phyloP scores from a whole-genome alignment of 2,113 vertebrate genomes.

The Formicarius rufipectus region DNA sequence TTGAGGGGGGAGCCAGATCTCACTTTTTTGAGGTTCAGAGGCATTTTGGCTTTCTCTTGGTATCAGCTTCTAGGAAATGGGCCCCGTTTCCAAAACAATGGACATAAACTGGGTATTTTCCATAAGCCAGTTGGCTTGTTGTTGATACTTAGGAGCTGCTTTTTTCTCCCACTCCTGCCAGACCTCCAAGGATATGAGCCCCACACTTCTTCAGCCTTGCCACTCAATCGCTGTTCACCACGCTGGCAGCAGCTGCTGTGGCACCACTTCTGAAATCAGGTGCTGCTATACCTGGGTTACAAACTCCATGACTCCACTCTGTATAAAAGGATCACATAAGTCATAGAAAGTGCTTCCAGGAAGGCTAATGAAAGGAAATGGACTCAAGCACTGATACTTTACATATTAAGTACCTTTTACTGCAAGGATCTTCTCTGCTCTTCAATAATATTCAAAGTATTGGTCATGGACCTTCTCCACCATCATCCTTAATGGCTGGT shows the following conservation, averaged over 20 bases:
- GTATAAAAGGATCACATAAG: background rate
- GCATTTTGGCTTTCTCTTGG: fast-evolving
- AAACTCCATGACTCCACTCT: background rate
- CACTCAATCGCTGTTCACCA: fast-evolving
- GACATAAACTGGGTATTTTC: background rate
- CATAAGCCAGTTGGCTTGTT: background rate
- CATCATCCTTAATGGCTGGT: background rate
- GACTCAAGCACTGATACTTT: background rate
- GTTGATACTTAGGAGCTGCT: background rate
- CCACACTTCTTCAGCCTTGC: background rate
- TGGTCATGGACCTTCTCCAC: background rate
- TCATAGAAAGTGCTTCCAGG: background rate
- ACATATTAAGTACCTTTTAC: background rate
- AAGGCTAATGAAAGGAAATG: constrained; percentile 38
- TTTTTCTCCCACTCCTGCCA: background rate
- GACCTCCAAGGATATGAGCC: background rate
- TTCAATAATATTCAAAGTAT: background rate
- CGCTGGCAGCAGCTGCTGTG: background rate
- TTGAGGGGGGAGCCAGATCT: background rate
- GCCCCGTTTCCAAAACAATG: background rate
- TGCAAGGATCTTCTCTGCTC: background rate
- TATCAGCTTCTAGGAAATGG: background rate
- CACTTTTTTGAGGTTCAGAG: background rate
- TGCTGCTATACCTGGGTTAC: background rate
- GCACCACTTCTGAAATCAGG: background rate